Base-by-base conservation (phyloP, 2,888 invertebrate species). In the Nematopogon swammerdamellus region DNA sequence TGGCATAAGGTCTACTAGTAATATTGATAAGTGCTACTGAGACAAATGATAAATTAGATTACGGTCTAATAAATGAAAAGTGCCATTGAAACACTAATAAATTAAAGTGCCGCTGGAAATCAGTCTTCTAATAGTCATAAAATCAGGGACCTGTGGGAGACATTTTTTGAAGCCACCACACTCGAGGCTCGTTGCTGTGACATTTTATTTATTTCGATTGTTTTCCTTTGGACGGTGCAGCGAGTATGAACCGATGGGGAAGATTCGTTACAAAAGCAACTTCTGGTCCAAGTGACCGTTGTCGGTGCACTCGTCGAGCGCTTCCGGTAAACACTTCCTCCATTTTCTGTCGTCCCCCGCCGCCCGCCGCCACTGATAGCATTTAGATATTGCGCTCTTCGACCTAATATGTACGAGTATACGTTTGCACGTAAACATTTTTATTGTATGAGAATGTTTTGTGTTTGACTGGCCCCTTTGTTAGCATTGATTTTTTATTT, bases 211-310 rank as follows among this genome's bases (percentile, higher is more conserved):
- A 8, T 36, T 36, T 36, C 25, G 4, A 14, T 36, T 36, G 36
- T 36, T 36, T 36, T 14, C 14, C 11, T 36, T 46, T 46, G 19
- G 30, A 45, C 43, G 30, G 46, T 43, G 29, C 74, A 75, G 75
- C 64, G 69, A 67, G 66, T 69, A 70, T 67, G 72, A 64, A 70
- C 70, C 71, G 67, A 66, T 70, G 69, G 54, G 67, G 58, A 44
- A 44, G 19, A 44, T 44, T 14, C 44, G 44, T 44, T 44, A n/a
- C 44, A 44, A 44, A 44, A 44, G 11, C 8, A 18, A 44, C 18
- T 44, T 44, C 17, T 44, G 44, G 44, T 44, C 44, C 18, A 44
- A 44, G 44, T 44, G 44, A 44, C 44, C 44, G 18, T n/a, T 19
- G 44, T 17, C 44, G 11, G 18, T 17, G 55, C 66, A 69, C 46